Evolutionary conservation across 2,888 invertebrate species (phyloP), one percentile per base, ranked within the genome.

Genomic region (Elysia crispata): DNA sequence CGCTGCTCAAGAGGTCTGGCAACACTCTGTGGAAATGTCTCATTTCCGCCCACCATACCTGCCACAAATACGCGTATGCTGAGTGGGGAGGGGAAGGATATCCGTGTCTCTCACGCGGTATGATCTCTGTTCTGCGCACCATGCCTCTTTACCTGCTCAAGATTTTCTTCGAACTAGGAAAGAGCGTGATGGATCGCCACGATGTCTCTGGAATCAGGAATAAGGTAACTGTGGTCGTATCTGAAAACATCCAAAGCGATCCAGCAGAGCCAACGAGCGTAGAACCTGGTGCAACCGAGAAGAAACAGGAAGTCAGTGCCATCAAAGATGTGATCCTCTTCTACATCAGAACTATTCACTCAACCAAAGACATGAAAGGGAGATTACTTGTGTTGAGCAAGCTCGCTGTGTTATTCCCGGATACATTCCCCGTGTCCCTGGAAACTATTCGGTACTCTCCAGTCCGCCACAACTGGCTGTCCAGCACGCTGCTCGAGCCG

Each of bases 21-120:
- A 13, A 60, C 33, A 75, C 77, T 15, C 1, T 85, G 33, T 85
- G 85, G 84, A 72, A 80, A 13, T 85, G 85, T 64, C 70, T 83
- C 18, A 30, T 79, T 25, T 33, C 67, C 18, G 49, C 66, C 66
- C 66, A 74, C 50, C 74, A 79, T 60, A 72, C 82, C 13, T 82
- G 82, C 50, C 82, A 82, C 73, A 82, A 80, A 74, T 77, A 76
- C 49, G 77, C 76, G 25, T 82, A 79, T 50, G 41, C 66, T 20
- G 74, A 66, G 54, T 79, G 79, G 79, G 62, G 23, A 0, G 67
- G 31, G 8, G 57, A 67, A 18, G 67, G 57, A 1, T 64, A 33
- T 50, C 79, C 74, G 25, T 79, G 79, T 31, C 64, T 79, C 23
- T 73, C 79, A 18, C 30, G 31, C 15, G 79, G 79, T 31, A 74